Conservation (phyloP, 1,140 invertebrate genomes). For the Lordiphosa stackelbergi region DNA sequence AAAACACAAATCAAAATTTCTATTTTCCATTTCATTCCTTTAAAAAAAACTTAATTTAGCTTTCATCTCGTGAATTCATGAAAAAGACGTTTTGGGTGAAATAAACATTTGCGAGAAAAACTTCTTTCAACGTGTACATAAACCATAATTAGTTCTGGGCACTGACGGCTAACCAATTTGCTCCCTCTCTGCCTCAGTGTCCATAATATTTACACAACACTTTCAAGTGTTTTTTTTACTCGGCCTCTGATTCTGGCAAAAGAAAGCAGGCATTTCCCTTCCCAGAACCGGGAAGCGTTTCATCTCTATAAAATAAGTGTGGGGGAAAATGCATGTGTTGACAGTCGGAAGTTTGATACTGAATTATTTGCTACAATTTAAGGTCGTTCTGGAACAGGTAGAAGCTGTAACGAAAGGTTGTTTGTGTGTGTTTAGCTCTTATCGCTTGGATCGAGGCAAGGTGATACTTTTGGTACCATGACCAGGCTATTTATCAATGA, state of each 20-base stretch:
- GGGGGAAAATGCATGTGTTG: slow-evolving; percentile 31
- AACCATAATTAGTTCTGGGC: slow-evolving; percentile 52
- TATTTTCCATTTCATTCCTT: slow-evolving; percentile 9
- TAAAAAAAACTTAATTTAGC: slow-evolving; percentile 16
- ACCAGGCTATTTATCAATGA: slow-evolving; percentile 60
- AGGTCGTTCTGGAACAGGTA: slow-evolving; percentile 45
- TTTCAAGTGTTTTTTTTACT: slow-evolving; percentile 45
- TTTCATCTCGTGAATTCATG: slow-evolving; percentile 30
- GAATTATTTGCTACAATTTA: slow-evolving; percentile 59
- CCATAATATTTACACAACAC: slow-evolving; percentile 57
- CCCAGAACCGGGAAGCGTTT: slow-evolving; percentile 44
- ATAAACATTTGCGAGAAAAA: slow-evolving; percentile 4
- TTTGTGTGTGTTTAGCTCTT: slow-evolving; percentile 50
- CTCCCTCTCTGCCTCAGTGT: slow-evolving; percentile 1
- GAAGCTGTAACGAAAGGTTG: slow-evolving; percentile 36
- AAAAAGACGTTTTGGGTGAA: too few species aligned
- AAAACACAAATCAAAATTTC: slow-evolving; percentile 11
- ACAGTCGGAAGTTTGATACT: slow-evolving; percentile 35
- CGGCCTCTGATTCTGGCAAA: slow-evolving; percentile 37
- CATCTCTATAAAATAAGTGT: slow-evolving; percentile 23
- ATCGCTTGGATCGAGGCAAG: slow-evolving; percentile 53
- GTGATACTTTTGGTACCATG: slow-evolving; percentile 32
- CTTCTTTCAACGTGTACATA: slow-evolving; percentile 45
- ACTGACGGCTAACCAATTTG: slow-evolving; percentile 31
- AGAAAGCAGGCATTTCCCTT: slow-evolving; percentile 53